Percentiles rank a stretch among this genome's conserved stretches.
Evolutionary conservation across 2,113 vertebrate genomes (phyloP).

Genomic region (Himantopus leucocephalus): DNA sequence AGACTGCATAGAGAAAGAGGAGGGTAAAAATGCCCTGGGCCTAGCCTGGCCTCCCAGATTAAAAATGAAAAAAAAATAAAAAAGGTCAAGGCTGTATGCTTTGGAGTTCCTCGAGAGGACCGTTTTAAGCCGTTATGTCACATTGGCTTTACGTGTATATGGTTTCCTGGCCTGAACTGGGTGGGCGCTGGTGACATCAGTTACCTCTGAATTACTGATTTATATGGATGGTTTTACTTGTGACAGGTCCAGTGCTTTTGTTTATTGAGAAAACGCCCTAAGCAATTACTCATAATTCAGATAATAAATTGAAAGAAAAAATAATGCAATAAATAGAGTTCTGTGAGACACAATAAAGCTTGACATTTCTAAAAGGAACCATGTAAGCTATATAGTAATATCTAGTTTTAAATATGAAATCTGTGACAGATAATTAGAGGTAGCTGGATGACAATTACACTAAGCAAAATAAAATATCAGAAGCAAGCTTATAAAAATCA

Average conservation of each 20-base stretch:
- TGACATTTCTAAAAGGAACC: not conserved
- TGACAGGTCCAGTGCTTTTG: not conserved
- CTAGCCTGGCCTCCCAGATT: not conserved
- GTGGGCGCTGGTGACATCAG: not conserved
- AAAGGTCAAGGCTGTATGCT: not conserved
- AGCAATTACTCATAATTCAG: not conserved
- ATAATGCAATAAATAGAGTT: not conserved
- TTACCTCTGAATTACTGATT: not conserved
- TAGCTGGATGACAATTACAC: not conserved
- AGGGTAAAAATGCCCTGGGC: not conserved
- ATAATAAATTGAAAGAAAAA: not conserved
- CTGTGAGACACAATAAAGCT: not conserved
- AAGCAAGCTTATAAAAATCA: not conserved
- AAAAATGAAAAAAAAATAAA: not conserved
- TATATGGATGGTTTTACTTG: not conserved
- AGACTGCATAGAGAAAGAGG: not conserved
- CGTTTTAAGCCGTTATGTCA: not conserved
- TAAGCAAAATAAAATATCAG: not conserved
- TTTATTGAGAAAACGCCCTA: not conserved
- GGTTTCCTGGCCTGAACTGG: not conserved
- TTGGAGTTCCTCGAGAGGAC: not conserved
- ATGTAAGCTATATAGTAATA: not conserved
- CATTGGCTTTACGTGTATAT: rapidly evolving
- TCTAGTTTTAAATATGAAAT: not conserved
- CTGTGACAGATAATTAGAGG: not conserved